Conservation (phyloP, 2,888 invertebrate genomes). For the Stramonita haemastoma region DNA sequence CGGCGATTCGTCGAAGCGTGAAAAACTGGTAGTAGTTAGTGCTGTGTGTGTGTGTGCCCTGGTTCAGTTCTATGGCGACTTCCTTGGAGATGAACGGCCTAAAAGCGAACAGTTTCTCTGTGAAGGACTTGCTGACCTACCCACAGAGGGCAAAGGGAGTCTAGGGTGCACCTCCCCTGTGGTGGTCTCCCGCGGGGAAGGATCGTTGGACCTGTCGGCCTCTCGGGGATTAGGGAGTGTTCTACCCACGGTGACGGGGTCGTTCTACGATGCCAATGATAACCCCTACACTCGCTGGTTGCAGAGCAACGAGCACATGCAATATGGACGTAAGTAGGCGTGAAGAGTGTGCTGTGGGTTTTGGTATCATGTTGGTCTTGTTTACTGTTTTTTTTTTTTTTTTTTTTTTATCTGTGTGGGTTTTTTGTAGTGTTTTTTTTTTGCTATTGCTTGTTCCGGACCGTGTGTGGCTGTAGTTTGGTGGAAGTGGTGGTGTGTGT, state of each 20-base stretch:
- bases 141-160: slow-evolving; percentile 80
- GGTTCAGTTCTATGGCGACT: slow-evolving; percentile 29
- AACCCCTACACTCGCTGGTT: slow-evolving; percentile 80
- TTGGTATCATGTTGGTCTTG: too few species aligned
- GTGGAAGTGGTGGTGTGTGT: too few species aligned
- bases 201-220: slow-evolving; percentile 43
- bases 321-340: slow-evolving; percentile 58
- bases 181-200: slow-evolving; percentile 36
- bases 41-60: background rate
- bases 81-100: slow-evolving; percentile 81
- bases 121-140: slow-evolving; percentile 94
- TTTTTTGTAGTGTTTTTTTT: too few species aligned
- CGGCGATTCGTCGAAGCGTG: background rate
- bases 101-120: slow-evolving; percentile 90
- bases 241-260: slow-evolving; percentile 54
- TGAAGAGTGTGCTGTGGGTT: background rate
- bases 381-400: too few species aligned
- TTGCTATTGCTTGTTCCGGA: too few species aligned
- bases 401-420: too few species aligned
- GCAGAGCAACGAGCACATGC: slow-evolving; percentile 71
- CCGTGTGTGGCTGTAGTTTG: too few species aligned
- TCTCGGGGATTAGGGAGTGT: slow-evolving; percentile 47
- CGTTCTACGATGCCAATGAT: slow-evolving; percentile 69
- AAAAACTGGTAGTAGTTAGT: background rate
- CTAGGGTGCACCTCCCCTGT: background rate